Base-by-base conservation (phyloP, 2,888 invertebrate species). In the Gastrophysa polygoni region DNA sequence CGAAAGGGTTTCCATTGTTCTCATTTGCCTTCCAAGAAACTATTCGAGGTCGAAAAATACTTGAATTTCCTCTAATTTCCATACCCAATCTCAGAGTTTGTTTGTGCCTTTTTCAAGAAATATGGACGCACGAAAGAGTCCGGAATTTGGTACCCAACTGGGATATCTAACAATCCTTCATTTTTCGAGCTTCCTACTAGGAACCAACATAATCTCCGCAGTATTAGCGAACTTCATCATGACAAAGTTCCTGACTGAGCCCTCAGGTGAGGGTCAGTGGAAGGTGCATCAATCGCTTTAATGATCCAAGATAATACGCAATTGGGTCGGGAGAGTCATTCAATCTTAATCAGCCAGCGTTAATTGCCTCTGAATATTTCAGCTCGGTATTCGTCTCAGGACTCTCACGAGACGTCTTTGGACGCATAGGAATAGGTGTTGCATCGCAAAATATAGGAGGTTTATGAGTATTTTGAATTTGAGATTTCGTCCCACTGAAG, bases 381-480 rank as follows among this genome's bases (percentile, higher is more conserved):
- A 70, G 69, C 68, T 68, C 69, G 67, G 70, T 70, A 71, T 64
- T 72, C 69, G 68, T 63, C 50, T 57, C 48, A 61, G 66, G 56
- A 63, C 68, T 63, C 50, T 57, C 48, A 61, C 64, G 56, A 63
- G 60, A 62, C 65, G 68, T 67, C 61, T 59, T 63, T 61, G 68
- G 63, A 66, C 58, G 61, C 49, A 55, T 46, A 20, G 59, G 38
- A 59, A 59, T 49, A 63, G 59, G 59, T 48, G 52, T 59, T 56
- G 47, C 63, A 59, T 43, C 8, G 54, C 43, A 28, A 54, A 44
- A 54, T 54, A 43, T 43, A 11, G 20, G 18, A n/a, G 24, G 7
- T 24, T 24, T 24, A n/a, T n/a, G n/a, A n/a, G n/a, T n/a, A n/a
- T n/a, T n/a, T n/a, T n/a, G n/a, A n/a, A n/a, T n/a, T n/a, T n/a